Percentiles rank a stretch among this genome's conserved stretches.
These are phyloP conservation scores for Autographa pulchrina DNA, from an alignment of 2,888 invertebrate genomes.

Conservation along the genomic window DNA sequence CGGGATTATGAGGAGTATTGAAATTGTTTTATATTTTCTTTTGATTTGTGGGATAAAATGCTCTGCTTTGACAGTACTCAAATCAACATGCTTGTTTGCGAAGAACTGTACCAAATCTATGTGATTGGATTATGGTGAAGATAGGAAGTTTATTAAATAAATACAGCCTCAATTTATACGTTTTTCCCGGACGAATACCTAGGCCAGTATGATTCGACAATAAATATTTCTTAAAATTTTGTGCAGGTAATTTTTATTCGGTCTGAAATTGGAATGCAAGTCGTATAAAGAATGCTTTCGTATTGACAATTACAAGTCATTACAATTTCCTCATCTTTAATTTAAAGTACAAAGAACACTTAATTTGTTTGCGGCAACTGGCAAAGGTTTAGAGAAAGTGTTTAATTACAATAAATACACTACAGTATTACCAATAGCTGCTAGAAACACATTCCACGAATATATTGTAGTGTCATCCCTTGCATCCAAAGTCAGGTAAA, in stretches of 20 bases:
- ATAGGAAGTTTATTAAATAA: too few species aligned
- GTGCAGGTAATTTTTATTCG: too few species aligned
- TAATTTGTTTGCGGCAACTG: neutral
- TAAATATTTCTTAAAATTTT: too few species aligned
- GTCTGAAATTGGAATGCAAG: too few species aligned
- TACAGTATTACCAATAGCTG: neutral
- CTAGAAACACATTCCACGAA: neutral
- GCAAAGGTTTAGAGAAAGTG: neutral
- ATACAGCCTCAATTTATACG: too few species aligned
- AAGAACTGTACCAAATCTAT: too few species aligned
- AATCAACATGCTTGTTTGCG: too few species aligned
- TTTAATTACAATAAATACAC: neutral
- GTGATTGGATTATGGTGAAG: too few species aligned
- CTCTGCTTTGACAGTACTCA: neutral
- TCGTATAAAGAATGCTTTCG: too few species aligned
- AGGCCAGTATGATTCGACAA: too few species aligned
- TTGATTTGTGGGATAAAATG: neutral
- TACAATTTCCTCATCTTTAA: neutral
- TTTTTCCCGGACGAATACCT: too few species aligned
- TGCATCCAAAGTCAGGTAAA: neutral
- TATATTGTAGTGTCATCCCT: neutral
- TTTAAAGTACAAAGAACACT: neutral
- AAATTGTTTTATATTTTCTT: slow-evolving; percentile 27
- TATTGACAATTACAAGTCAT: neutral
- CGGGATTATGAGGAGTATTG: slow-evolving; percentile 36